A percentile compares a stretch with the other conserved stretches of the same genome.
Evolutionary conservation across 1,140 invertebrate genomes (phyloP).

Genomic region (Lepidurus packardi): DNA sequence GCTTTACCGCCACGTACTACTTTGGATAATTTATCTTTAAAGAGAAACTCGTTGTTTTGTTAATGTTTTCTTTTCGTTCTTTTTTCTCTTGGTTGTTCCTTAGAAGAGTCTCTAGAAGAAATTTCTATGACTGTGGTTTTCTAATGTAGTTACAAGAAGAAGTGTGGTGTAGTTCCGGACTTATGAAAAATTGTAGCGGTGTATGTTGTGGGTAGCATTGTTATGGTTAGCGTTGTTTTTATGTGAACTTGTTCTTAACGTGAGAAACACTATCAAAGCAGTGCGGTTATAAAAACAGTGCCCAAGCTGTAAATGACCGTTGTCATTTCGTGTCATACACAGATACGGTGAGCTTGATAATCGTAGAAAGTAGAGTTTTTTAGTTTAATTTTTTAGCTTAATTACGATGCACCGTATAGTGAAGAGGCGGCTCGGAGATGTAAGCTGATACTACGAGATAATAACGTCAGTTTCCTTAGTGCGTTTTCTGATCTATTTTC

Average conservation of each 20-base stretch:
- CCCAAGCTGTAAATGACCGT: not conserved
- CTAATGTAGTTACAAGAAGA: too few relatives aligned
- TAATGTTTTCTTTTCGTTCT: too few relatives aligned
- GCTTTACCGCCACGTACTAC: not conserved
- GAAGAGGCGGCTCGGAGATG: not conserved
- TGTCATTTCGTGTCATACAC: not conserved
- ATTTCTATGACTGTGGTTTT: too few relatives aligned
- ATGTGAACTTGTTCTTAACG: not conserved
- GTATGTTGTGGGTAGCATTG: too few relatives aligned
- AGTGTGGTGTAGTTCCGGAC: too few relatives aligned
- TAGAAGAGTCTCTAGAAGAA: too few relatives aligned
- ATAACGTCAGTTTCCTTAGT: too few relatives aligned
- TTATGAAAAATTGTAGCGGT: not conserved
- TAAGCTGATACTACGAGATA: too few relatives aligned
- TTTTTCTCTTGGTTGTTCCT: too few relatives aligned
- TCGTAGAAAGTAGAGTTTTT: not conserved
- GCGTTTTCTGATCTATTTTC: too few relatives aligned
- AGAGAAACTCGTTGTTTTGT: not conserved
- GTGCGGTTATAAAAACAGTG: not conserved
- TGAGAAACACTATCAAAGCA: not conserved
- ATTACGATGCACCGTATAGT: not conserved
- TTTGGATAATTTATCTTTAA: not conserved
- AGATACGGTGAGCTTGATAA: not conserved
- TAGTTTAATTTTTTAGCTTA: not conserved
- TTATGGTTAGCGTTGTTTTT: too few relatives aligned